Base-by-base conservation (phyloP, 2,888 invertebrate species). In the Nowickia ferox region DNA sequence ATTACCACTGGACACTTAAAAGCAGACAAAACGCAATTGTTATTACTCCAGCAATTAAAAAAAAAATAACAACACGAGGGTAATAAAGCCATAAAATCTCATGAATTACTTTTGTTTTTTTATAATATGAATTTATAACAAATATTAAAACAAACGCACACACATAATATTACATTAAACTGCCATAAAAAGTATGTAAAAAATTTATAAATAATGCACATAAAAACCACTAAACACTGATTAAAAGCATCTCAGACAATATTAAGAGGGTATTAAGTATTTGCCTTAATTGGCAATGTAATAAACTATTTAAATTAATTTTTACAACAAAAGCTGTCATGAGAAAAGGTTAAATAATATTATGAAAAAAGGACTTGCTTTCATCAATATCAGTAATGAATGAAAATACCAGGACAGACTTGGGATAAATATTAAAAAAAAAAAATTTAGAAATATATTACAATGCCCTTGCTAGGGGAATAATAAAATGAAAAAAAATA, bases 401-500 rank as follows among this genome's bases (percentile, higher is more conserved):
- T 17, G 13, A 30, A 66, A 46, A 66, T 13, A 44, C 30, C 42
- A 44, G n/a, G n/a, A 72, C 46, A 19, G 17, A 38, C 40, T 53
- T 66, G n/a, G 8, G 2, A 9, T 10, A 44, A 57, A 59, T 68
- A 38, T 48, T 19, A 48, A 48, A 48, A 40, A 48, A 19, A 57
- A 63, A 19, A 42, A n/a, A 40, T 11, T 51, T 0, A 48, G 10
- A 42, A 71, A 53, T 44, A 61, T 51, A 13, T 30, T 30, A 30
- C 30, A 30, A 30, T 44, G 9, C 15, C 46, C 55, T 55, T 65
- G 57, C 66, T 59, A 17, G 40, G 57, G 63, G 40, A 40, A 51
- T 44, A 44, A 72, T 42, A 66, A 78, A 84, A 84, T 66, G 57
- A 61, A 46, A 68, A 75, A 79, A 51, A 59, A 30, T 22, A 19